Evolutionary conservation across 2,797 vertebrate species (phyloP).

Genomic region (Phoebastria nigripes): DNA sequence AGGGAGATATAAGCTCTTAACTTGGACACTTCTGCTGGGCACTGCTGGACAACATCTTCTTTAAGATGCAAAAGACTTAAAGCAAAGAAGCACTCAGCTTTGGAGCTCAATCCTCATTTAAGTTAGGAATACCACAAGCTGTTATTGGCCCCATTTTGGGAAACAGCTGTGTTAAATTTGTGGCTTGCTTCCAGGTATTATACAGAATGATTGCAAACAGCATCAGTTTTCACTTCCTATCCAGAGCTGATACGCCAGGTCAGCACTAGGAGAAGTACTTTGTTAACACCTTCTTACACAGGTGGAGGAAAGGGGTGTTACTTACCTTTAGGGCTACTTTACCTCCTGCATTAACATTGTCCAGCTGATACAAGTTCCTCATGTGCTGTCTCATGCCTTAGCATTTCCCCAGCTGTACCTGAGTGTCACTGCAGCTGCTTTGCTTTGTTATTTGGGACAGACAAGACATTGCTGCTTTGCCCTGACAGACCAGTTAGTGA

Average conservation of each 20-base stretch:
- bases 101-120: neutral
- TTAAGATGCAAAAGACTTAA: neutral
- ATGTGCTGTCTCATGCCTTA: neutral
- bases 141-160: neutral
- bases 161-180: neutral
- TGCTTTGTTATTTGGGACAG: neutral
- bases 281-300: neutral
- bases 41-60: neutral
- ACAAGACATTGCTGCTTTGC: neutral
- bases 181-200: neutral
- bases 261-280: neutral
- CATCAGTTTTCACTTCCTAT: neutral
- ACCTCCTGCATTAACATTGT: neutral
- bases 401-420: neutral
- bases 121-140: neutral
- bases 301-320: neutral
- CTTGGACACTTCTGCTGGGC: neutral
- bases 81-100: neutral
- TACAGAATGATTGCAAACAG: neutral
- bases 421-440: neutral
- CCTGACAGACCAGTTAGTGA: neutral
- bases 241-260: neutral
- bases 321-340: neutral
- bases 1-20: neutral
- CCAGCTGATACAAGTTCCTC: neutral